Conservation (phyloP, 2,113 vertebrate genomes). For the Megaceryle maxima region DNA sequence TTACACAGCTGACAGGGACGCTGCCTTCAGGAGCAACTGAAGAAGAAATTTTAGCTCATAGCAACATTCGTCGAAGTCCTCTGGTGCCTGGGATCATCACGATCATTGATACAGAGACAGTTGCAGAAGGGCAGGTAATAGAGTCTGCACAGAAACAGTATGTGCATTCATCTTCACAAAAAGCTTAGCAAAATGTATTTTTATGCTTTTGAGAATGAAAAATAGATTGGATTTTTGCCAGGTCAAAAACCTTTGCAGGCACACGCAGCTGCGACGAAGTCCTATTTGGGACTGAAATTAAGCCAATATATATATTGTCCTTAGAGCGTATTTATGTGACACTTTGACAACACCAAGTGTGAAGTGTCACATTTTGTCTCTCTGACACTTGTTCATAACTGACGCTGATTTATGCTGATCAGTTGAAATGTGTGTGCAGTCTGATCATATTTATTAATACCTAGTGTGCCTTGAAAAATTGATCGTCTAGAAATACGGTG, state of each 20-base stretch:
- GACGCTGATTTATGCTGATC: conserved; percentile 57
- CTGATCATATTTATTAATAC: background rate
- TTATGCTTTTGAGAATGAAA: background rate
- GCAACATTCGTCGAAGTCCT: conserved; percentile 85
- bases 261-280: background rate
- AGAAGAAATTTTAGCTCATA: conserved; percentile 88
- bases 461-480: background rate
- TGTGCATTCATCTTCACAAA: fast-evolving
- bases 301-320: conserved; percentile 26
- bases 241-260: background rate
- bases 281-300: background rate
- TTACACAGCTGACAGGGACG: conserved; percentile 93
- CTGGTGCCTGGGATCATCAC: conserved; percentile 91
- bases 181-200: fast-evolving
- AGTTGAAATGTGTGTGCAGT: background rate
- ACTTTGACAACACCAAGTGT: conserved; percentile 44
- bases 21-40: conserved; percentile 86
- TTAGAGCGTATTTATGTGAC: conserved; percentile 6
- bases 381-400: conserved; percentile 3
- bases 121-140: conserved; percentile 94
- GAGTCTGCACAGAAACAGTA: background rate
- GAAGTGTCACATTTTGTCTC: conserved; percentile 55
- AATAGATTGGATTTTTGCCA: background rate
- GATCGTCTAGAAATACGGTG: background rate
- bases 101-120: conserved; percentile 91